phyloP scores from a whole-genome alignment of 2,888 invertebrate species.

The Xylocampa areola region DNA sequence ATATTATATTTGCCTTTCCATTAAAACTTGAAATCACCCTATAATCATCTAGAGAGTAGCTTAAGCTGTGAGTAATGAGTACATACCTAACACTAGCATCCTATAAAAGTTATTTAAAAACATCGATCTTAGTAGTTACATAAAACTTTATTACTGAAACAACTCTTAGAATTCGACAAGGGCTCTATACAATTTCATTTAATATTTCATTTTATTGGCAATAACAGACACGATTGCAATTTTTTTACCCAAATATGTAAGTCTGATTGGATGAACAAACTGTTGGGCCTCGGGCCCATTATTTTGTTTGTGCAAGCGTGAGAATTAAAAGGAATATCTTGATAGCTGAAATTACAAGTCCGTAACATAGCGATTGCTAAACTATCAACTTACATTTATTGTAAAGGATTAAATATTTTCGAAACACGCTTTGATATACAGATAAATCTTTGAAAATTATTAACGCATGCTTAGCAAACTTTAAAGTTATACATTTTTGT shows the following conservation, averaged over 20 bases:
- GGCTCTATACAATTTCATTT: constrained; percentile 25
- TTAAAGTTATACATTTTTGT: no score
- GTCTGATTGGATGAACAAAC: constrained; percentile 14
- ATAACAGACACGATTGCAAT: constrained; percentile 24
- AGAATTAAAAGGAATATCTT: constrained; percentile 42
- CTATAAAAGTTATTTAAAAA: constrained; percentile 8
- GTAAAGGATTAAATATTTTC: constrained; percentile 25
- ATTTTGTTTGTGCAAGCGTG: constrained; percentile 41
- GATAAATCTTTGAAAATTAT: neutral
- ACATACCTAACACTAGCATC: no score
- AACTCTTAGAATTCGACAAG: constrained; percentile 46
- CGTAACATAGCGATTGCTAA: constrained; percentile 48
- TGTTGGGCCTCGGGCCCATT: constrained; percentile 36
- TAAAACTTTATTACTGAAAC: constrained; percentile 47
- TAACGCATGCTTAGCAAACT: no score
- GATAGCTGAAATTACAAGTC: constrained; percentile 45
- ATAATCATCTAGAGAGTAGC: no score
- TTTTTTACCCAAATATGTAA: constrained; percentile 32
- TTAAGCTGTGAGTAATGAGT: no score
- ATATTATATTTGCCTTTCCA: no score
- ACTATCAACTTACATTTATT: constrained; percentile 41
- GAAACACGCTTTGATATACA: constrained; percentile 10
- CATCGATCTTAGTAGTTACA: constrained; percentile 12
- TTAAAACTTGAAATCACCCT: no score
- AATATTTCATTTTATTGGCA: constrained; percentile 53